Conservation (phyloP, 2,888 invertebrate genomes). For the Trissolcus japonicus region DNA sequence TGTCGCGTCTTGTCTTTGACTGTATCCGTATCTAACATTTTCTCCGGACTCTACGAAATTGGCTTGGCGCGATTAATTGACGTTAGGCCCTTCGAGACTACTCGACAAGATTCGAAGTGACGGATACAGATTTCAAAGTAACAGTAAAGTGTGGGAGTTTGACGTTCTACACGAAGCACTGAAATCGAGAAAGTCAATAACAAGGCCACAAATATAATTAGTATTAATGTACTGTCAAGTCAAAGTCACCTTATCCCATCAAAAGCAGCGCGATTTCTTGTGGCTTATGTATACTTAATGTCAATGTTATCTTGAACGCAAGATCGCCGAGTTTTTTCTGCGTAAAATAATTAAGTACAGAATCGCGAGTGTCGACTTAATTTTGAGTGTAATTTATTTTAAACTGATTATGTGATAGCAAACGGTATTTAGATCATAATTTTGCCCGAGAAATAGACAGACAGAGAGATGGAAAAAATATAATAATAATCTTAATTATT, state of each 20-base stretch:
- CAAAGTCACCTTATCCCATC: conserved; percentile 45
- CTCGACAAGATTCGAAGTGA: conserved; percentile 70
- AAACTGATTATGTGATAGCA: no score
- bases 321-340: background rate
- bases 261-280: conserved; percentile 30
- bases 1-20: conserved; percentile 29
- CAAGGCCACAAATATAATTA: conserved; percentile 57
- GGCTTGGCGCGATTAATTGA: conserved; percentile 74
- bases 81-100: conserved; percentile 67
- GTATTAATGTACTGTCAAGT: conserved; percentile 47
- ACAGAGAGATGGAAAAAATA: background rate
- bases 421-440: no score
- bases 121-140: conserved; percentile 66
- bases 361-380: background rate
- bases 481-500: no score
- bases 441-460: no score
- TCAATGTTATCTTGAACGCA: conserved; percentile 16
- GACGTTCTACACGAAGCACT: conserved; percentile 39
- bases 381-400: no score
- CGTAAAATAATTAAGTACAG: no score
- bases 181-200: conserved; percentile 51
- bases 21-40: conserved; percentile 21
- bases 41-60: conserved; percentile 66
- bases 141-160: conserved; percentile 48
- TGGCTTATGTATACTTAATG: conserved; percentile 37